Evolutionary conservation across 2,888 invertebrate genomes (phyloP).

Genomic region (Tiphia femorata): DNA sequence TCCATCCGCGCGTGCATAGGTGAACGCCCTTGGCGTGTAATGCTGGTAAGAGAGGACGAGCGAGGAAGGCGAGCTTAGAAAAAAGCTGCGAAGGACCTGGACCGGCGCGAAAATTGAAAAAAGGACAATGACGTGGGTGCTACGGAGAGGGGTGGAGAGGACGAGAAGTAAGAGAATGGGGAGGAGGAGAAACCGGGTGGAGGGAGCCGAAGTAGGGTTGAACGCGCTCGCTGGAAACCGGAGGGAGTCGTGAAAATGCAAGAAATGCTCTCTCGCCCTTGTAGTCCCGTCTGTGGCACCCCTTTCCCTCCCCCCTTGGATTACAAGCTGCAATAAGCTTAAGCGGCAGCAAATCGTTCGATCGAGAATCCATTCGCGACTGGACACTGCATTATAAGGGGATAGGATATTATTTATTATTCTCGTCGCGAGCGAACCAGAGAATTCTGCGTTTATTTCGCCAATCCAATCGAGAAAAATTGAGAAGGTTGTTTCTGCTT

Average conservation of each 20-base stretch:
- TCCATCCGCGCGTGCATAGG: background rate
- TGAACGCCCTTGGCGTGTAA: background rate
- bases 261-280: no score
- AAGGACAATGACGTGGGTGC: slow-evolving; percentile 24
- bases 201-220: background rate
- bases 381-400: no score
- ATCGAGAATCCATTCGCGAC: no score
- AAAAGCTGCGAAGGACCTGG: slow-evolving; percentile 17
- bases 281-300: no score
- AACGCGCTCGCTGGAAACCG: background rate
- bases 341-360: no score
- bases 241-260: background rate
- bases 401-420: no score
- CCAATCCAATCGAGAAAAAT: no score
- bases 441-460: no score
- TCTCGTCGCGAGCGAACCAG: no score
- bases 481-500: no score
- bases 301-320: no score
- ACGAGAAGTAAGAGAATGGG: background rate
- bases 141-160: background rate
- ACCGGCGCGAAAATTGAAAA: slow-evolving; percentile 32
- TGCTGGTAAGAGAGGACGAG: slow-evolving; percentile 1
- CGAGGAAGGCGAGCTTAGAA: slow-evolving; percentile 5
- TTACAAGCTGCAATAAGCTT: no score
- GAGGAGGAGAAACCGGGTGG: background rate